Evolutionary conservation across 2,113 vertebrate genomes (phyloP), one percentile per base, ranked within the genome.

Genomic region (Eulacestoma nigropectus): DNA sequence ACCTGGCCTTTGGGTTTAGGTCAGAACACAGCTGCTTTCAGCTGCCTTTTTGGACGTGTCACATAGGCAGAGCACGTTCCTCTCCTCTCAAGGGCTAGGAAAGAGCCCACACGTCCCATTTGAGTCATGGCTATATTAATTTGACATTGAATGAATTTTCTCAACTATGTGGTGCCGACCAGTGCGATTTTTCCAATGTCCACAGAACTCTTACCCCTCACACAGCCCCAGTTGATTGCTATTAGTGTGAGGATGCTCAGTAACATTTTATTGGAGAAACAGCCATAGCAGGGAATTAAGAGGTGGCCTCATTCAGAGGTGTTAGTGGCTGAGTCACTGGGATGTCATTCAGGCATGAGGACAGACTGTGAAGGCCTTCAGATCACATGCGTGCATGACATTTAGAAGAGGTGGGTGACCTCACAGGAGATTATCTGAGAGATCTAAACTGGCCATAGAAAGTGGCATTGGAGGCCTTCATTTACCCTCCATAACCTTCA

Each of bases 331-430:
- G 98, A 98, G 97, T 98, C 98, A 98, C 68, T 78, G 70, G 70
- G 91, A 87, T 97, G 86, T 96, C 93, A 97, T 97, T 94, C 87
- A 76, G 96, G 83, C 83, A 7, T 77, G 63, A 84, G 93, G 70
- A 90, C 96, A 87, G 97, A 55, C 77, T 95, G 92, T 82, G 94
- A 94, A 93, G 94, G 49, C 88, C 97, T 94, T 94, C 89, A 94
- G 97, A 96, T 98, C 98, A 98, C 97, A 98, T 97, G 98, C 85
- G 20, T 96, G 94, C 95, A 44, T 98, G 98, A 98, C 98, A 98
- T 98, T 98, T 98, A 97, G 95, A 97, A 96, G 97, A 95, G 90
- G 91, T 73, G 46, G 93, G 87, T 97, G 97, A 98, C 89, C 97
- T 97, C 95, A 87, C 41, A 56, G 74, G 95, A 97, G 95, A 98